A percentile compares a stretch with the other conserved stretches of the same genome.
These are phyloP conservation scores for Xylota sylvarum DNA, from an alignment of 2,888 invertebrate genomes.

Conservation along the genomic window DNA sequence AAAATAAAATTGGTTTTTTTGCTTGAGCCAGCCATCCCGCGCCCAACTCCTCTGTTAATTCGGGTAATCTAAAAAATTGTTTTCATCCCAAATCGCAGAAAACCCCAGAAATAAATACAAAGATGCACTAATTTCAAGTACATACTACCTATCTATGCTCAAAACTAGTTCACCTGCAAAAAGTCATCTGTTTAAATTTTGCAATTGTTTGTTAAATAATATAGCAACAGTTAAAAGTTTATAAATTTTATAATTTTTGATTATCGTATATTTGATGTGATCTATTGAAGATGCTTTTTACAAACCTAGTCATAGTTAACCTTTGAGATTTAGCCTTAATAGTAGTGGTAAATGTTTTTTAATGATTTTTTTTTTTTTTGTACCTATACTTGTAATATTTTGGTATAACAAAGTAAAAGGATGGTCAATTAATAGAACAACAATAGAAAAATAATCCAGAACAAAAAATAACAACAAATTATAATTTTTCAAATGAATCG, in stretches of 20 bases:
- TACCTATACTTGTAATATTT: constrained; percentile 2
- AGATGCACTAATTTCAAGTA: constrained; percentile 35
- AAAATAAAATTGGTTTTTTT: not conserved
- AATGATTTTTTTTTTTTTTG: constrained; percentile 19
- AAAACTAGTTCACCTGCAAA: constrained; percentile 11
- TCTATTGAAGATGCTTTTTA: constrained; percentile 21
- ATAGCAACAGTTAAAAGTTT: constrained; percentile 10
- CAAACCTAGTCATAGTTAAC: constrained; percentile 32
- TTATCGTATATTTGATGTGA: constrained; percentile 33
- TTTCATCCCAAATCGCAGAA: constrained; percentile 15
- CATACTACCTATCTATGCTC: not conserved
- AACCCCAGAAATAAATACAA: not conserved
- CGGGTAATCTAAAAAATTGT: constrained; percentile 27
- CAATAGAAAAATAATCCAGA: not conserved
- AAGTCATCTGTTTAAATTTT: constrained; percentile 1
- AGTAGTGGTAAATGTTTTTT: constrained; percentile 59
- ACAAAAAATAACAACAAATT: not conserved
- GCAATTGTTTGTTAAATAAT: constrained; percentile 30
- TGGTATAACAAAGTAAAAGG: constrained; percentile 28
- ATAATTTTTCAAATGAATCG: constrained; percentile 25
- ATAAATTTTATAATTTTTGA: constrained; percentile 22
- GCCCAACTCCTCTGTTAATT: constrained; percentile 80
- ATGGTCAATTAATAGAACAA: constrained; percentile 33
- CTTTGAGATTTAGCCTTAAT: constrained; percentile 35
- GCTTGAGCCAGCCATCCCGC: constrained; percentile 83